Conservation (phyloP, 2,797 vertebrate species). For the Pseudopleuronectes americanus region DNA sequence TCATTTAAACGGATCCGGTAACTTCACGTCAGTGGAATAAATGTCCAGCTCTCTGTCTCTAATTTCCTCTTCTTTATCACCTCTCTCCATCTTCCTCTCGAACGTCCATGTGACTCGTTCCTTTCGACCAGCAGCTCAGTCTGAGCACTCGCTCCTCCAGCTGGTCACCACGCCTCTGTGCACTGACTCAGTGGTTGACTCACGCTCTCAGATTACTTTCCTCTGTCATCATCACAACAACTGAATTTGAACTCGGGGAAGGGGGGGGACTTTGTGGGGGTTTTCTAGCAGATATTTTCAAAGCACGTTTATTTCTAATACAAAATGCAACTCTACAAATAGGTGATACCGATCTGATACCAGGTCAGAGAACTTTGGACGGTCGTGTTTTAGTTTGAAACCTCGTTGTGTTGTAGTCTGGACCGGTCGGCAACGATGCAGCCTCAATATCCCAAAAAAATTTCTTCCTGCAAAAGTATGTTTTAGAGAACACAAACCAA, state of each 20-base stretch:
- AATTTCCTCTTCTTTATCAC: background rate
- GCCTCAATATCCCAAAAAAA: too few species aligned
- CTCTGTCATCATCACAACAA: background rate
- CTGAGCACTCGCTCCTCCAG: conserved; percentile 14
- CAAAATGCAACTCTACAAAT: too few species aligned
- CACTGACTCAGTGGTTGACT: conserved; percentile 48
- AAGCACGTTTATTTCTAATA: background rate
- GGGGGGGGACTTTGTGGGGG: too few species aligned
- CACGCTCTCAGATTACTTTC: background rate
- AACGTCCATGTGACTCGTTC: conserved; percentile 23
- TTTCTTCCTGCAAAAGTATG: too few species aligned
- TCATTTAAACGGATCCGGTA: background rate
- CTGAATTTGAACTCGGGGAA: background rate
- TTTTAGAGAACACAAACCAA: too few species aligned
- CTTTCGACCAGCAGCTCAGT: conserved; percentile 11
- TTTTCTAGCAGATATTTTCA: background rate
- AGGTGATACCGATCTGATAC: too few species aligned
- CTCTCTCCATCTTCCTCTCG: background rate
- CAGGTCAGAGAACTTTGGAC: too few species aligned
- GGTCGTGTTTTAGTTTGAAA: too few species aligned
- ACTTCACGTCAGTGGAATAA: background rate
- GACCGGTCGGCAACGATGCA: too few species aligned
- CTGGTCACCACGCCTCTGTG: conserved; percentile 37
- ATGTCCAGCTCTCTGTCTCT: conserved; percentile 1
- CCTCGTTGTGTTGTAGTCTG: too few species aligned